A percentile compares a stretch with the other conserved stretches of the same genome.
Evolutionary conservation across 2,113 vertebrate genomes (phyloP).

Genomic region (Lota lota): DNA sequence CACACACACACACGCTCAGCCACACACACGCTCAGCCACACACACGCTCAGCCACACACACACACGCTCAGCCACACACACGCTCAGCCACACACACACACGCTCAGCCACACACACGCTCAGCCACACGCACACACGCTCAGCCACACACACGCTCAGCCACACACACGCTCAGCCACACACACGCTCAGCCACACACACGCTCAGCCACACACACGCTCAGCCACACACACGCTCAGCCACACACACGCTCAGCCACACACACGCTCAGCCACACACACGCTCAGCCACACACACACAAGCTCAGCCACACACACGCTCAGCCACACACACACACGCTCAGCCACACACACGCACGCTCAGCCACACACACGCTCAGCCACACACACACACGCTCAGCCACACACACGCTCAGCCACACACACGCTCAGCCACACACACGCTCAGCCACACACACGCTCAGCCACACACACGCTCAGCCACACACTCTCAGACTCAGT

Average conservation of each 20-base stretch:
- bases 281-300: slow-evolving; percentile 11
- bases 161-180: not conserved
- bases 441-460: slow-evolving; percentile 10
- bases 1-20: slow-evolving; percentile 10
- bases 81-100: too few relatives aligned
- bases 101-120: not conserved
- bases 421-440: too few relatives aligned
- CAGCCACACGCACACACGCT: not conserved
- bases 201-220: too few relatives aligned
- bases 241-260: not conserved
- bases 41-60: not conserved
- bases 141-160: slow-evolving; percentile 14
- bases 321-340: too few relatives aligned
- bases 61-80: slow-evolving; percentile 13
- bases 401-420: not conserved
- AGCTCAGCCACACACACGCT: too few relatives aligned
- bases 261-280: not conserved
- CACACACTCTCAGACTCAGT: not conserved
- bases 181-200: not conserved
- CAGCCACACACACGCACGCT: not conserved
- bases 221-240: slow-evolving; percentile 14
- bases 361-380: slow-evolving; percentile 14
- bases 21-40: too few relatives aligned
- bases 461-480: too few relatives aligned
- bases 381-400: too few relatives aligned